A percentile compares a stretch with the other conserved stretches of the same genome.
These are phyloP conservation scores for Anniella stebbinsi DNA, from an alignment of 2,797 vertebrate species.

Conservation along the genomic window DNA sequence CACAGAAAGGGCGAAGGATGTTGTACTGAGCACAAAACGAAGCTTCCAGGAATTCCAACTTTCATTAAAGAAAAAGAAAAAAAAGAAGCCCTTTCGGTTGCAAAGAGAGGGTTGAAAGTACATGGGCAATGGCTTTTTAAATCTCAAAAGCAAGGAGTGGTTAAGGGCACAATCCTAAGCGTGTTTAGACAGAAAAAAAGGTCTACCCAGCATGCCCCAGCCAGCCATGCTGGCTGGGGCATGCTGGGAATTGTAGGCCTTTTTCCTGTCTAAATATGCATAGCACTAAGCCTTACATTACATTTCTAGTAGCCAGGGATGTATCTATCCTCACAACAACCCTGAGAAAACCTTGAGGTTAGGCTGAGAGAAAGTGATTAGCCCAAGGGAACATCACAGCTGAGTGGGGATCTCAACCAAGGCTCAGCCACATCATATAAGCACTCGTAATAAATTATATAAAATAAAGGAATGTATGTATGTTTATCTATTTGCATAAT, in stretches of 20 bases:
- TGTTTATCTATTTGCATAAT: background rate
- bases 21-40: background rate
- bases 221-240: too few species aligned
- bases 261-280: too few species aligned
- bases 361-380: background rate
- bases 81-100: too few species aligned
- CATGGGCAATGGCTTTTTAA: too few species aligned
- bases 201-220: too few species aligned
- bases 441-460: background rate
- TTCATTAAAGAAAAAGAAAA: too few species aligned
- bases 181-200: too few species aligned
- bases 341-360: background rate
- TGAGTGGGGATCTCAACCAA: background rate
- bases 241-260: too few species aligned
- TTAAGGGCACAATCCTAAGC: too few species aligned
- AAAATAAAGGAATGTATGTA: background rate
- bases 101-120: too few species aligned
- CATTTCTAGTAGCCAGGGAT: background rate
- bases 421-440: background rate
- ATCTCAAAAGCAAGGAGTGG: background rate
- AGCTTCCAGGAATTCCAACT: background rate
- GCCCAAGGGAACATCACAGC: background rate
- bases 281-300: too few species aligned
- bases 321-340: background rate
- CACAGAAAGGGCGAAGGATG: background rate